These are phyloP conservation scores for Baronia brevicornis DNA, from an alignment of 2,888 invertebrate species.

Conservation along the genomic window DNA sequence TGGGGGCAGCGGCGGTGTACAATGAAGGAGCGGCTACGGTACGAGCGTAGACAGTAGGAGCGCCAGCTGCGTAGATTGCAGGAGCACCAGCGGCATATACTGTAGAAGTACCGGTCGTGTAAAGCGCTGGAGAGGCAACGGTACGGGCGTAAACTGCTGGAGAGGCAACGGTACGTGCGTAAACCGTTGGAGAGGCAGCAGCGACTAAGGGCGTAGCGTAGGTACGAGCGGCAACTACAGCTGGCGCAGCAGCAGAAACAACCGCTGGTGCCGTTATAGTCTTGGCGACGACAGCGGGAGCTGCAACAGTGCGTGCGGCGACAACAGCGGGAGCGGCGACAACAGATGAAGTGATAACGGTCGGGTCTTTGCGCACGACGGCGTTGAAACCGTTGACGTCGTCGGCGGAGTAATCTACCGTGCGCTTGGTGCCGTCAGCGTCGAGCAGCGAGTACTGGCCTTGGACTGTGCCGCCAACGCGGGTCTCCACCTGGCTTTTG, in stretches of 20 bases:
- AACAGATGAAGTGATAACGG: slow-evolving; percentile 43
- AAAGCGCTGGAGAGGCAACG: slow-evolving; percentile 20
- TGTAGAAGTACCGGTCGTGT: slow-evolving; percentile 22
- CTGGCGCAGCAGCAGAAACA: slow-evolving; percentile 22
- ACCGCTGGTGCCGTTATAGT: too few relatives aligned
- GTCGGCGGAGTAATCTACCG: slow-evolving; percentile 75
- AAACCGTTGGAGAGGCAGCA: slow-evolving; percentile 22
- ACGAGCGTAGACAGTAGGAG: slow-evolving; percentile 22
- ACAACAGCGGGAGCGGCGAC: slow-evolving; percentile 36
- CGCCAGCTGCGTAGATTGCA: slow-evolving; percentile 13
- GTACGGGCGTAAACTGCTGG: slow-evolving; percentile 22
- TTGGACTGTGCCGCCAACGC: slow-evolving; percentile 67
- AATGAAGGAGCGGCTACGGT: slow-evolving; percentile 21
- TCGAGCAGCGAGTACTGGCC: slow-evolving; percentile 75
- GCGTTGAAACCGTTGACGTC: slow-evolving; percentile 76
- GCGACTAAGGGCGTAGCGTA: slow-evolving; percentile 22
- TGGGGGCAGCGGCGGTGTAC: slow-evolving; percentile 19
- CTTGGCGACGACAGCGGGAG: slow-evolving; percentile 28
- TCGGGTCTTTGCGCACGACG: slow-evolving; percentile 71
- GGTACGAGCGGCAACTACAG: slow-evolving; percentile 26
- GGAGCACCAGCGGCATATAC: slow-evolving; percentile 13
- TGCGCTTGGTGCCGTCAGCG: slow-evolving; percentile 72
- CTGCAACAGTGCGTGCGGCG: slow-evolving; percentile 36
- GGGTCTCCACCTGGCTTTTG: slow-evolving; percentile 74
- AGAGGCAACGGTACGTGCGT: slow-evolving; percentile 23